Evolutionary conservation across 2,888 invertebrate genomes (phyloP).

Genomic region (Athripsodes cinereus): DNA sequence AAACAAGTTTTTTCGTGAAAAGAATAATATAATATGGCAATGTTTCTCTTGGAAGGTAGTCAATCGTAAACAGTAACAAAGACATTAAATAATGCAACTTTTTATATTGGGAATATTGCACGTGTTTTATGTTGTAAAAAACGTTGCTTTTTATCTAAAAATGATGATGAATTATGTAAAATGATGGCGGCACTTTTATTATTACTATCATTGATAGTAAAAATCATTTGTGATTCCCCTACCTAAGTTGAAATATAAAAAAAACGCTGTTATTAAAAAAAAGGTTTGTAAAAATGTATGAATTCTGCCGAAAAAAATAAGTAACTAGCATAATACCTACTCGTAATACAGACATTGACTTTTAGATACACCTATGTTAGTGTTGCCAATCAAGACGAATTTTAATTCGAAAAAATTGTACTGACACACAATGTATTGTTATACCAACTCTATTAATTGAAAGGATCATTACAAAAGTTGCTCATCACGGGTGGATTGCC

Average conservation of each 20-base stretch:
- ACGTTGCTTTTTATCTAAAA: background rate
- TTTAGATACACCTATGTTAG: too few species aligned
- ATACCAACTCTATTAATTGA: too few species aligned
- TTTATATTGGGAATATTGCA: background rate
- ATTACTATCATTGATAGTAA: background rate
- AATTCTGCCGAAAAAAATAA: too few species aligned
- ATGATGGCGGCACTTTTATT: background rate
- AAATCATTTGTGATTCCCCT: background rate
- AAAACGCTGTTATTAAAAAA: too few species aligned
- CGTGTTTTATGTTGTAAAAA: background rate
- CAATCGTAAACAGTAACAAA: background rate
- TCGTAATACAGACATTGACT: too few species aligned
- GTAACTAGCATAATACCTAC: too few species aligned
- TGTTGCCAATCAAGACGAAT: too few species aligned
- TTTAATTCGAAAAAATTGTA: too few species aligned
- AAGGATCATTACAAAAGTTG: too few species aligned
- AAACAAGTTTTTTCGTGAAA: background rate
- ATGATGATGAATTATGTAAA: background rate
- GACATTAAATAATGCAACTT: background rate
- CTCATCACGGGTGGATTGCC: too few species aligned
- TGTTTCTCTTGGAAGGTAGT: slow-evolving; percentile 1
- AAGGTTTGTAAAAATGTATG: too few species aligned
- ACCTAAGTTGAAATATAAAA: background rate
- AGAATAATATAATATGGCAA: background rate
- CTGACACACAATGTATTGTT: too few species aligned